Conservation (phyloP, 64 coral and sea anemone genomes). For the Actinia equina region DNA sequence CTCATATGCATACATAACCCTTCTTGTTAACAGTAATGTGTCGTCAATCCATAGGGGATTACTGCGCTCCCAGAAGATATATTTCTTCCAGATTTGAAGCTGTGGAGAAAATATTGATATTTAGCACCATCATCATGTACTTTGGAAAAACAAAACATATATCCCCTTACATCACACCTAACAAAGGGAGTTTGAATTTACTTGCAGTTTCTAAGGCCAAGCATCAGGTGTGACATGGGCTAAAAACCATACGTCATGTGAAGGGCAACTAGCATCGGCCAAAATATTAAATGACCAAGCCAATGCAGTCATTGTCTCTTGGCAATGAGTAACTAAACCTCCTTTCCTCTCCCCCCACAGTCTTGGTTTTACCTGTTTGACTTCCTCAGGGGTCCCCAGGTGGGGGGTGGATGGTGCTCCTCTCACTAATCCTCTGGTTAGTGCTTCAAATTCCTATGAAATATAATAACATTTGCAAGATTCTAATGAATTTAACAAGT, state of each 20-base stretch:
- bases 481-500: too few species aligned
- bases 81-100: conserved; percentile 98
- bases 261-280: too few species aligned
- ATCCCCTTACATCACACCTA: too few species aligned
- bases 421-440: conserved; percentile 68
- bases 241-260: too few species aligned
- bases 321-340: too few species aligned
- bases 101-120: background rate
- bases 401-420: conserved; percentile 87
- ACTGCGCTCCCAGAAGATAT: conserved; percentile 86
- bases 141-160: too few species aligned
- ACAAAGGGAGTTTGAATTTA: too few species aligned
- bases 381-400: conserved; percentile 79
- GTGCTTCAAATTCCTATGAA: conserved; percentile 92
- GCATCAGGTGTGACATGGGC: too few species aligned
- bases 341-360: background rate
- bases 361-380: conserved; percentile 52
- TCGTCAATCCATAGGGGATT: conserved; percentile 91
- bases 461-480: too few species aligned
- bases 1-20: conserved; percentile 98
- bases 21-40: conserved; percentile 73
- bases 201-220: too few species aligned
- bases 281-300: too few species aligned
- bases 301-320: too few species aligned
- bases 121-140: background rate